Base-by-base conservation (phyloP, 1,140 invertebrate genomes). In the Doryteuthis pealeii region DNA sequence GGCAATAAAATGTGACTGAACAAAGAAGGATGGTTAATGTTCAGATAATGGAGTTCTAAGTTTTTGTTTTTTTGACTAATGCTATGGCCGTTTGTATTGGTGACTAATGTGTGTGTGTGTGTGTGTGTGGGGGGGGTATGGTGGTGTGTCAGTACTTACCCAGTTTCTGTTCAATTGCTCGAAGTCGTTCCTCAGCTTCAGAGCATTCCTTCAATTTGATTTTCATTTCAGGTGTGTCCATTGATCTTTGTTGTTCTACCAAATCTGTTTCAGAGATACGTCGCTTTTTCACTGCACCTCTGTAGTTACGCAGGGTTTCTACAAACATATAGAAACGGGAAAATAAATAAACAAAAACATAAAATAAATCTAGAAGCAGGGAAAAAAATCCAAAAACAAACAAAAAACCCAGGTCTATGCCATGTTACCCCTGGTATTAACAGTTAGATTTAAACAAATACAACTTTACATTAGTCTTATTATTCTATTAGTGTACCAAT, bases 141-240 rank as follows among this genome's bases (percentile, higher is more conserved):
- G n/a, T n/a, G n/a, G n/a, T n/a, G n/a, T n/a, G n/a, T n/a, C n/a
- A 40, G 35, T 10, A 28, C 58, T 74, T 10, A 85, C 84, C 84
- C 31, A 86, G 74, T 78, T 82, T 82, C 28, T 80, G 67, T 70
- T 87, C 85, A 15, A 87, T 77, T 30, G 80, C 76, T 67, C 76
- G 79, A 0, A 87, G 79, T 68, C 82, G 81, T 31, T 75, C 76
- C 72, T 87, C 83, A 2, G 82, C 83, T n/a, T 86, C 85, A 14
- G 81, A 67, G 71, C 82, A 87, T 74, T 88, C 87, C 40, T 82
- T 80, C 67, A 85, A 80, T 71, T 88, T 87, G n/a, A 78, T 78
- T 71, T 82, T 77, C 85, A 87, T 87, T 72, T 87, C 85, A 15
- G 84, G 80, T 14, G 79, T 62, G 30, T 86, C 80, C 79, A 83